Base-by-base conservation (phyloP, 2,888 invertebrate species). In the Orchestes rusci region DNA sequence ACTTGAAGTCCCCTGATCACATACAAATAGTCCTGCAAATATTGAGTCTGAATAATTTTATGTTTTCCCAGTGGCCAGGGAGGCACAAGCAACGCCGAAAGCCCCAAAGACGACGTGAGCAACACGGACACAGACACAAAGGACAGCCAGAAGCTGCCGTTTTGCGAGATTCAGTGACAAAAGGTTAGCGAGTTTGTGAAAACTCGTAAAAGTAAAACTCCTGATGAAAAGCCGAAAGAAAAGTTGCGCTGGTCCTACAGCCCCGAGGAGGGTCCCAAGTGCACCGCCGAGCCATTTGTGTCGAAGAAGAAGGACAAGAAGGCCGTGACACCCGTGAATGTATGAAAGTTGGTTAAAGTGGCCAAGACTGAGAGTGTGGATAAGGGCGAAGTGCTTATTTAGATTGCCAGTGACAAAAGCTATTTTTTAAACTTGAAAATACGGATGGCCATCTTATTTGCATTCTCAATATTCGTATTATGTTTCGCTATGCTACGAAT, bases 161-260 rank as follows among this genome's bases (percentile, higher is more conserved):
- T 83, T 68, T 83, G 82, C 70, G 78, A 79, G 70, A 80, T 82
- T 70, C 82, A 82, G 79, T 82, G 81, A 82, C 79, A 75, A 73
- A 75, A 74, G 70, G 74, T 73, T 69, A 72, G 72, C 73, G 69
- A 69, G 70, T 69, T 69, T 66, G 65, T 66, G 51, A 68, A 67
- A 68, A 69, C 70, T 69, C 69, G 68, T 56, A 68, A 68, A 67
- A 64, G 63, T 43, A 68, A 67, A 59, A 69, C 68, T 43, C 68
- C 70, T 38, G 68, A 68, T 28, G 68, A 68, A 43, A 66, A 66
- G 47, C 64, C 65, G 10, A 65, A 66, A 46, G 68, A 67, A 50
- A 67, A 66, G 53, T 65, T 68, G 28, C 63, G 65, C 38, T 68
- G 68, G 68, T 68, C 68, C 28, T 68, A 68, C 55, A 69, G 69